These are phyloP conservation scores for Bursaphelenchus okinawaensis DNA, from an alignment of 2,888 invertebrate genomes.

Conservation along the genomic window DNA sequence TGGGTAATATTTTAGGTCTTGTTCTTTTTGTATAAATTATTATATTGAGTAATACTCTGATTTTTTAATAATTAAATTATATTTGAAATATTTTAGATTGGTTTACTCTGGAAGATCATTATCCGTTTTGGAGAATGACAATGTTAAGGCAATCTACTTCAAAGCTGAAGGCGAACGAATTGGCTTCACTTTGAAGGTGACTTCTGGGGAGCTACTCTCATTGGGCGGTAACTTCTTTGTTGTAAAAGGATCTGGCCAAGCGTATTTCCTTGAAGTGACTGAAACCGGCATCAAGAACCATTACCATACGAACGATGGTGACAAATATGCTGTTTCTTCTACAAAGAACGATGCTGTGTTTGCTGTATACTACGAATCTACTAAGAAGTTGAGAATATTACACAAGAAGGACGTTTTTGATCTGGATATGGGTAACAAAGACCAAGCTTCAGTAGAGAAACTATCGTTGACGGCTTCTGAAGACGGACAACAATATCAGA, in stretches of 20 bases:
- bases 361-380: constrained; percentile 4
- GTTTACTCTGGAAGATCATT: background rate
- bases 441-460: background rate
- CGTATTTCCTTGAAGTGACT: background rate
- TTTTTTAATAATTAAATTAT: too few species aligned
- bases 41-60: too few species aligned
- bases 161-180: background rate
- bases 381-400: constrained; percentile 4
- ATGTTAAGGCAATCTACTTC: background rate
- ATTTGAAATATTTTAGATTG: background rate
- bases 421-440: background rate
- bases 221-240: background rate
- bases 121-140: background rate
- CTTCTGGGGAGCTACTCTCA: background rate
- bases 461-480: background rate
- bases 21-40: too few species aligned
- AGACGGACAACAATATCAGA: background rate
- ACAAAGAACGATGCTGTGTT: background rate
- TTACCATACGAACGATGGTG: background rate
- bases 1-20: too few species aligned
- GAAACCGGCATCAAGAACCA: background rate
- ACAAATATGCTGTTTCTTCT: background rate
- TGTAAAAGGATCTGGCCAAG: background rate
- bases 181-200: background rate
- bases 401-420: background rate